Conservation (phyloP, 2,797 vertebrate species). For the Enteromius treurensis region DNA sequence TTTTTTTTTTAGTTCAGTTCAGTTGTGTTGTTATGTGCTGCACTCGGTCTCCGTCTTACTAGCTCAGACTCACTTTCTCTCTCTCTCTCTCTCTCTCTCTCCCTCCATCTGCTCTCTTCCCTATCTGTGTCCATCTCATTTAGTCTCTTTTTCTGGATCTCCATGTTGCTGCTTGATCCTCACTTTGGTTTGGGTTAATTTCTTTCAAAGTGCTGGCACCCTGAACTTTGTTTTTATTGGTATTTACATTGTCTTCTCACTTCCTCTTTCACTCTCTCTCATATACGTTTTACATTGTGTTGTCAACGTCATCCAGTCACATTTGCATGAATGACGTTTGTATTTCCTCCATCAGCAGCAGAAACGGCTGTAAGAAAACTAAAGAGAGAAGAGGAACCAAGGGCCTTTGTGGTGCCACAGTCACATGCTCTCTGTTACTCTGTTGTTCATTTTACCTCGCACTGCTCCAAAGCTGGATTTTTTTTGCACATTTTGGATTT, state of each 20-base stretch:
- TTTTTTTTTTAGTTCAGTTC: slow-evolving; percentile 12
- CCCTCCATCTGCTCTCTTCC: slow-evolving; percentile 35
- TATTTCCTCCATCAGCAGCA: slow-evolving; percentile 72
- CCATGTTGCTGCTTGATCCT: slow-evolving; percentile 28
- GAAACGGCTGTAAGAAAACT: slow-evolving; percentile 58
- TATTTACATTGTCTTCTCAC: slow-evolving; percentile 21
- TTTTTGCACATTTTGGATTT: slow-evolving; percentile 16
- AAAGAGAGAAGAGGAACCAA: slow-evolving; percentile 58
- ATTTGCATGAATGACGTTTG: slow-evolving; percentile 80
- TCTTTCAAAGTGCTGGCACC: slow-evolving; percentile 35
- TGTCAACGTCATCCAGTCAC: slow-evolving; percentile 48
- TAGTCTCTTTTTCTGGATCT: slow-evolving; percentile 9
- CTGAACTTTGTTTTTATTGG: slow-evolving; percentile 20
- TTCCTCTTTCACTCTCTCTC: slow-evolving; percentile 48
- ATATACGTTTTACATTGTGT: slow-evolving; percentile 55
- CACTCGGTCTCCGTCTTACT: slow-evolving; percentile 37
- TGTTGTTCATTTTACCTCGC: slow-evolving; percentile 8
- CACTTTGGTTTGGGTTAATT: slow-evolving; percentile 27
- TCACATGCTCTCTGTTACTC: slow-evolving; percentile 43
- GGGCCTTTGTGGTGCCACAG: slow-evolving; percentile 44
- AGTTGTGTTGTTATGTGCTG: slow-evolving; percentile 43
- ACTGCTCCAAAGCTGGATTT: slow-evolving; percentile 25
- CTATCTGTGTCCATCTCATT: slow-evolving; percentile 46
- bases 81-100: slow-evolving; percentile 22
- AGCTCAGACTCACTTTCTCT: slow-evolving; percentile 8